These are phyloP conservation scores for Pygmarrhopalites habei DNA, from an alignment of 1,140 invertebrate genomes.

Conservation along the genomic window DNA sequence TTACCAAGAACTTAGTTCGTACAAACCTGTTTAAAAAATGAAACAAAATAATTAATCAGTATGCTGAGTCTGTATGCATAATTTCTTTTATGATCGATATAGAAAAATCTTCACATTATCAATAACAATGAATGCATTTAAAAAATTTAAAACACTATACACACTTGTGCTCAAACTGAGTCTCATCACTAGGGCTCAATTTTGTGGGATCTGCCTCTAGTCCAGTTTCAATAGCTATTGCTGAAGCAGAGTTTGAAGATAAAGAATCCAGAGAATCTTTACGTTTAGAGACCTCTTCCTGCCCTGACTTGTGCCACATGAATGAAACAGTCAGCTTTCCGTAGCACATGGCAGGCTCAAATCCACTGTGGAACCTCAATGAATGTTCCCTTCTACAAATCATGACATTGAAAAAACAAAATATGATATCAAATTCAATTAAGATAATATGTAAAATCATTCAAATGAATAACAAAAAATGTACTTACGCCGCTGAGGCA, in stretches of 20 bases:
- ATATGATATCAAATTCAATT: too few species aligned
- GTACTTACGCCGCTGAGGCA: slow-evolving; percentile 31
- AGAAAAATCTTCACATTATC: too few species aligned
- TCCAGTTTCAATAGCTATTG: slow-evolving; percentile 29
- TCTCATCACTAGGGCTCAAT: slow-evolving; percentile 30
- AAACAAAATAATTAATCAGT: too few species aligned
- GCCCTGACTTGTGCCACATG: slow-evolving; percentile 44
- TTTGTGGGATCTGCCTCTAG: slow-evolving; percentile 14
- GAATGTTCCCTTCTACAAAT: slow-evolving; percentile 47
- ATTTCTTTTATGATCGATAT: too few species aligned
- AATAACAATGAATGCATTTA: too few species aligned
- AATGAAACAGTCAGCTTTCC: slow-evolving; percentile 83
- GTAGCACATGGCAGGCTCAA: slow-evolving; percentile 80
- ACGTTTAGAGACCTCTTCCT: slow-evolving; percentile 33
- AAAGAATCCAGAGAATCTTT: slow-evolving; percentile 28
- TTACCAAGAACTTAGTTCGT: slow-evolving; percentile 24
- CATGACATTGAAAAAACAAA: too few species aligned
- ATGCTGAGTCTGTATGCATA: too few species aligned
- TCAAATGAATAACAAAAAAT: too few species aligned
- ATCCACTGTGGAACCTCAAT: slow-evolving; percentile 68
- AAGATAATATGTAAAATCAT: too few species aligned
- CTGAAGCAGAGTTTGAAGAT: slow-evolving; percentile 1
- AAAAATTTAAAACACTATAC: too few species aligned
- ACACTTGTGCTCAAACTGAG: too few species aligned
- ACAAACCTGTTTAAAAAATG: too few species aligned